These are phyloP conservation scores for Drosophila melanocephala DNA, from an alignment of 2,888 invertebrate species.

Conservation along the genomic window DNA sequence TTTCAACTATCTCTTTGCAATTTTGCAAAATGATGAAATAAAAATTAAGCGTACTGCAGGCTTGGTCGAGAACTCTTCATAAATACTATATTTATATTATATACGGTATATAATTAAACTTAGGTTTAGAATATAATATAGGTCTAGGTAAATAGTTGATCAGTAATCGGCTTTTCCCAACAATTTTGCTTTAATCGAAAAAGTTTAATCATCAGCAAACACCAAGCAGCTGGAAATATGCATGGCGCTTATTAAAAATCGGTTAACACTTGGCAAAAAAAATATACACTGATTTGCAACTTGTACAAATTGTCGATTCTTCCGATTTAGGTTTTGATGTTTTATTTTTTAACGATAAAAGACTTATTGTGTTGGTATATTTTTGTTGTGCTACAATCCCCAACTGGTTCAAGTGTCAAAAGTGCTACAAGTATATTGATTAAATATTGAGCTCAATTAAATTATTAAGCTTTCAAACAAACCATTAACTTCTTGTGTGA, in stretches of 20 bases:
- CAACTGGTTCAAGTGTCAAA: neutral
- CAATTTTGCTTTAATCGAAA: slow-evolving; percentile 25
- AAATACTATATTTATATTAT: neutral
- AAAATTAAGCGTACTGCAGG: slow-evolving; percentile 3
- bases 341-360: too few species aligned
- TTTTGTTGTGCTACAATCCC: neutral
- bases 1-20: neutral
- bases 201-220: slow-evolving; percentile 31
- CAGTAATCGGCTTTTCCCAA: slow-evolving; percentile 17
- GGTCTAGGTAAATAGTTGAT: slow-evolving; percentile 51
- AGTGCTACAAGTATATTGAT: neutral
- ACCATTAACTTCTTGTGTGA: neutral
- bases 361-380: neutral
- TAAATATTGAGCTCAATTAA: neutral
- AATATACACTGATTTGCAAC: neutral
- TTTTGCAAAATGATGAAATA: neutral
- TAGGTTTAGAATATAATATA: slow-evolving; percentile 16
- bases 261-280: slow-evolving; percentile 11
- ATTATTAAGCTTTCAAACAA: neutral
- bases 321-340: neutral
- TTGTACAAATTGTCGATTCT: neutral
- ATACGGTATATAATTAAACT: slow-evolving; percentile 46
- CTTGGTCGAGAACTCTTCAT: neutral
- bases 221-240: slow-evolving; percentile 4
- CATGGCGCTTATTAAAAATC: slow-evolving; percentile 29